Evolutionary conservation across 2,797 vertebrate species (phyloP).

Genomic region (Anniella stebbinsi): DNA sequence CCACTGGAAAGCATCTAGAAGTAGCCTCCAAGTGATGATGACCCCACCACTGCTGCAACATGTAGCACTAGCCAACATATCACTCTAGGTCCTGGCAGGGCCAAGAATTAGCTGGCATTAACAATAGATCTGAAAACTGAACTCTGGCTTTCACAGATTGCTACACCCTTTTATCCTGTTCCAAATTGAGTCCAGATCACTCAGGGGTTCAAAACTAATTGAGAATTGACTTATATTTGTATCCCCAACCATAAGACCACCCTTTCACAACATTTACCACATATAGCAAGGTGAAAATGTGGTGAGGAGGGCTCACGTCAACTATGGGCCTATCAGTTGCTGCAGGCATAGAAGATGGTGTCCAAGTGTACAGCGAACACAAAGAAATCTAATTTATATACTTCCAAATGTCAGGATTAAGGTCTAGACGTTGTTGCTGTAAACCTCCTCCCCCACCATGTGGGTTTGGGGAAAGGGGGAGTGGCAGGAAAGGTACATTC

Average conservation of each 20-base stretch:
- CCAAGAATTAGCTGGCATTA: no score
- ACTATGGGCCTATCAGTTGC: neutral
- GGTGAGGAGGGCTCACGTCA: neutral
- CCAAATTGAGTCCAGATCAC: neutral
- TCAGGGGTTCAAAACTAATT: neutral
- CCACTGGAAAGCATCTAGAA: no score
- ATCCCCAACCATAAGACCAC: neutral
- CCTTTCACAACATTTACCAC: neutral
- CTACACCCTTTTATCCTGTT: no score
- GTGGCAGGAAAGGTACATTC: neutral
- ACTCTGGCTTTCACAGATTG: neutral
- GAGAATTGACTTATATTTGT: neutral
- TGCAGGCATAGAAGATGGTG: neutral
- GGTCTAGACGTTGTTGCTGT: no score
- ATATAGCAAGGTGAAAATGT: neutral
- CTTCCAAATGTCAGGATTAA: neutral
- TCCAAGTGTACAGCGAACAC: neutral
- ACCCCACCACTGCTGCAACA: neutral
- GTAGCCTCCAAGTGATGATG: no score
- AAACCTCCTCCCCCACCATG: neutral
- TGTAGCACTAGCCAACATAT: neutral
- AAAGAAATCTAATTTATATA: neutral
- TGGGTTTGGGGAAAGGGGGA: neutral
- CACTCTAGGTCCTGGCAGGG: neutral
- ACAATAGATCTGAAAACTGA: neutral